phyloP scores from a whole-genome alignment of 2,797 vertebrate species.

The Sarcoramphus papa region DNA sequence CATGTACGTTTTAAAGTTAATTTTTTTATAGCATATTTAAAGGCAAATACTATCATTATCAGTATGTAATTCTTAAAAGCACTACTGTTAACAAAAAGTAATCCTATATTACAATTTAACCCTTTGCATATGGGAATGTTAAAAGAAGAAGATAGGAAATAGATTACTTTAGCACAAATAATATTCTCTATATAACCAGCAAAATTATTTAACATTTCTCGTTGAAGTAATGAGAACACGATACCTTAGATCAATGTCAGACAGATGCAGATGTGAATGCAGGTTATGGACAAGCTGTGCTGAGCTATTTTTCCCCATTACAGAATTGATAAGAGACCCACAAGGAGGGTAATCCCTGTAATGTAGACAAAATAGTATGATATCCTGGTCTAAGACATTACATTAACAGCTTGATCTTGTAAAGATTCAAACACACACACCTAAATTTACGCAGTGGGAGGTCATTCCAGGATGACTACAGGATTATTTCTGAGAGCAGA shows the following conservation, averaged over 20 bases:
- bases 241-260: background rate
- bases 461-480: background rate
- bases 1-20: background rate
- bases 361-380: background rate
- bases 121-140: background rate
- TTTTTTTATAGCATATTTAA: background rate
- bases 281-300: background rate
- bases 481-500: constrained; percentile 7
- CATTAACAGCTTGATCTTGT: constrained; percentile 14
- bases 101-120: background rate
- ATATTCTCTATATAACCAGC: background rate
- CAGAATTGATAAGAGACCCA: background rate
- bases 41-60: background rate
- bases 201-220: background rate
- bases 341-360: background rate
- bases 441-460: constrained; percentile 43
- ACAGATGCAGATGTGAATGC: background rate
- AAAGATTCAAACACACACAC: background rate
- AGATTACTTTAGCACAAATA: background rate
- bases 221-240: background rate
- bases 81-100: background rate
- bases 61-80: background rate
- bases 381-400: background rate
- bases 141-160: background rate
- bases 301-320: background rate